Evolutionary conservation across 2,113 vertebrate genomes (phyloP).

Genomic region (Poecile atricapillus): DNA sequence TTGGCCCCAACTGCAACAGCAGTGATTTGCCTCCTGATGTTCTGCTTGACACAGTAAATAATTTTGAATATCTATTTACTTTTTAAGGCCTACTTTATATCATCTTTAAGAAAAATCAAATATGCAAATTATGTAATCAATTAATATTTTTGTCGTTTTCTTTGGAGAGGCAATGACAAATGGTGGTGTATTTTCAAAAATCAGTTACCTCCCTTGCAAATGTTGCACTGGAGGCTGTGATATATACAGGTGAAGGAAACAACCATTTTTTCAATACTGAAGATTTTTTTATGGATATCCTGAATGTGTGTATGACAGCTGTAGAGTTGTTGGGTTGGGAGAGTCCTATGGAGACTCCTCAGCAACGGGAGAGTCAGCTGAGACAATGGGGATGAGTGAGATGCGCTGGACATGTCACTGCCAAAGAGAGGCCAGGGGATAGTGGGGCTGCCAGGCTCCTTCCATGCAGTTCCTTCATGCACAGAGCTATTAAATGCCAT

Average conservation of each 20-base stretch:
- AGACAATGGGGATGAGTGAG: not conserved
- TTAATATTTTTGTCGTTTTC: constrained; percentile 43
- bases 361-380: not conserved
- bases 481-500: not conserved
- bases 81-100: constrained; percentile 10
- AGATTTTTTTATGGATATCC: not conserved
- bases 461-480: fast-evolving
- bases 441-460: not conserved
- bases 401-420: not conserved
- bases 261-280: not conserved
- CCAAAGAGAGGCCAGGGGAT: not conserved
- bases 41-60: not conserved
- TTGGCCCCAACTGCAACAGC: not conserved
- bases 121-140: constrained; percentile 36
- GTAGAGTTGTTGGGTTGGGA: not conserved
- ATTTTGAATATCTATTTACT: not conserved
- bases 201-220: not conserved
- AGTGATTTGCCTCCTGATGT: not conserved
- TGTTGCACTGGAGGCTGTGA: not conserved
- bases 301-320: fast-evolving
- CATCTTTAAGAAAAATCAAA: constrained; percentile 43
- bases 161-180: constrained; percentile 9
- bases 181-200: not conserved
- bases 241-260: not conserved
- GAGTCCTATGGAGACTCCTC: not conserved